Percentiles rank a stretch among this genome's conserved stretches.
Evolutionary conservation across 2,113 vertebrate genomes (phyloP).

Genomic region (Dromiciops gliroides): DNA sequence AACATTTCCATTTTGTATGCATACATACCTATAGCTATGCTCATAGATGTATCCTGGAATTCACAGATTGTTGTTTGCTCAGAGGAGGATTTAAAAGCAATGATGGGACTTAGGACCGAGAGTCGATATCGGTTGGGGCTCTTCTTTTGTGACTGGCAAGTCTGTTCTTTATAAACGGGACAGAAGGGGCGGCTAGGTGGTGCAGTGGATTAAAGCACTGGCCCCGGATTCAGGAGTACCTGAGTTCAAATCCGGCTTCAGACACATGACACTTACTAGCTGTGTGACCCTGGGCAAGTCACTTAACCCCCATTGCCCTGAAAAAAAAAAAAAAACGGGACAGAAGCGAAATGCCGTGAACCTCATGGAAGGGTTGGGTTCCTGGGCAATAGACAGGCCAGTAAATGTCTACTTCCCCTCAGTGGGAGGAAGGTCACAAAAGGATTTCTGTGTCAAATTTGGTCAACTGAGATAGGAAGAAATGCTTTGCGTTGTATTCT

Average conservation of each 20-base stretch:
- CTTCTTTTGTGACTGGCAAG: background rate
- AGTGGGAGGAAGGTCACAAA: background rate
- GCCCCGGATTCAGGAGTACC: too few relatives aligned
- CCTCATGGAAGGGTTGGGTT: background rate
- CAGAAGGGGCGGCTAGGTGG: too few relatives aligned
- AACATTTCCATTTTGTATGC: background rate
- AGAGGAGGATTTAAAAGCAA: background rate
- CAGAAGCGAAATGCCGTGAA: background rate
- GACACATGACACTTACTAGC: too few relatives aligned
- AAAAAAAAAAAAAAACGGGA: too few relatives aligned
- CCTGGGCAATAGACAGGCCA: background rate
- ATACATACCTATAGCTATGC: background rate
- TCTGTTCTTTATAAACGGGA: background rate
- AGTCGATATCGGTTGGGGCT: background rate
- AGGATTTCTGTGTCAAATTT: background rate
- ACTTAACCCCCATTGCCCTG: too few relatives aligned
- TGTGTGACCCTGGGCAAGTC: too few relatives aligned
- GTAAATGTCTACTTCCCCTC: background rate
- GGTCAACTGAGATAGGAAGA: background rate
- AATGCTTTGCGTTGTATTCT: background rate
- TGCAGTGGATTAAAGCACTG: too few relatives aligned
- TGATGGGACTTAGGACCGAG: background rate
- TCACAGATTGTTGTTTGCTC: background rate
- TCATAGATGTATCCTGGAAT: background rate
- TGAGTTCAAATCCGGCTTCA: too few relatives aligned